phyloP scores from a whole-genome alignment of 53 echinoderm and acorn worm genomes.

The Crossaster papposus region DNA sequence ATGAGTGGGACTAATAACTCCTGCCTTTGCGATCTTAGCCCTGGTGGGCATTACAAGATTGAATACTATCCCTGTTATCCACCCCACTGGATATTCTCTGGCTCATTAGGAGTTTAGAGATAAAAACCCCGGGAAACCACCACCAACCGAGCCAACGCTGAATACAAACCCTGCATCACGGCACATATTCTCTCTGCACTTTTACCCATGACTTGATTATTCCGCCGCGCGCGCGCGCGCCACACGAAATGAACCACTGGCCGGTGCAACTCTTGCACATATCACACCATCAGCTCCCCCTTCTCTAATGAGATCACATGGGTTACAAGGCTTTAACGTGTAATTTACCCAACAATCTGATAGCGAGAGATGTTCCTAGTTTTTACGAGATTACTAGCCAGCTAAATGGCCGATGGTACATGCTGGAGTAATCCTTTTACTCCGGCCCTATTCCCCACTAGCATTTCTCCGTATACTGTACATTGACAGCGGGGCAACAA shows the following conservation, averaged over 20 bases:
- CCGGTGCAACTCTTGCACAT: conserved; percentile 21
- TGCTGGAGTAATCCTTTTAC: conserved; percentile 54
- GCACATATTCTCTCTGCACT: conserved; percentile 52
- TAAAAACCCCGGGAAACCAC: conserved; percentile 13
- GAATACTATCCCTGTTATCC: conserved; percentile 40
- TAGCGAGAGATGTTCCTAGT: conserved; percentile 53
- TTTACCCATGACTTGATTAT: conserved; percentile 39
- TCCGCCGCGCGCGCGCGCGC: not conserved
- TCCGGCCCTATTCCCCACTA: conserved; percentile 22
- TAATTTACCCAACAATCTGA: conserved; percentile 64
- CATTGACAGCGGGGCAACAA: conserved; percentile 47
- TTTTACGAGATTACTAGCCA: conserved; percentile 60
- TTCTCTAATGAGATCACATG: conserved; percentile 53
- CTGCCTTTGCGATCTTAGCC: not conserved
- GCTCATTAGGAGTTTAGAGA: conserved; percentile 20
- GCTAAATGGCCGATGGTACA: conserved; percentile 64
- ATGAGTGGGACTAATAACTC: conserved; percentile 1
- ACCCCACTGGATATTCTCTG: conserved; percentile 12
- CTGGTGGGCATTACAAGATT: not conserved
- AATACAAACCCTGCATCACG: conserved; percentile 30
- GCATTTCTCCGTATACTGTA: conserved; percentile 1
- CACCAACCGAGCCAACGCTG: conserved; percentile 26
- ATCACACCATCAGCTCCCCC: conserved; percentile 29
- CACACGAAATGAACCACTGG: conserved; percentile 29
- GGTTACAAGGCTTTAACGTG: conserved; percentile 64